Percentiles rank a stretch among this genome's conserved stretches.
Evolutionary conservation across 2,113 vertebrate genomes (phyloP).

Genomic region (Poicephalus meyeri): DNA sequence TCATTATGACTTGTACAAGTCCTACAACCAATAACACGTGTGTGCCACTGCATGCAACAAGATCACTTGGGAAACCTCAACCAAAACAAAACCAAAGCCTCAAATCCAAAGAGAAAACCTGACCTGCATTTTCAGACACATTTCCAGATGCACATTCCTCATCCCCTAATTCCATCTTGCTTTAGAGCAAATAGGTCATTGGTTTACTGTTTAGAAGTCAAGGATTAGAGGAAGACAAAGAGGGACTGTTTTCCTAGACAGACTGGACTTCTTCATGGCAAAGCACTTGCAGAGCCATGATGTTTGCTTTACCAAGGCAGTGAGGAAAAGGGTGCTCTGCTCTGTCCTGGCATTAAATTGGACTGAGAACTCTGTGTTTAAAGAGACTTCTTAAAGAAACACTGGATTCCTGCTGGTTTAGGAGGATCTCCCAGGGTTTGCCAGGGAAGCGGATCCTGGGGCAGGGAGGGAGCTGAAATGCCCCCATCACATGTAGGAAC

Average conservation of each 20-base stretch:
- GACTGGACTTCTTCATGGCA: background rate
- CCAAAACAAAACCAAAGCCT: background rate
- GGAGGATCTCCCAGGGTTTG: background rate
- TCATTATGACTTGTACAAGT: background rate
- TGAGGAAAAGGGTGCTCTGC: fast-evolving
- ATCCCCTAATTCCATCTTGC: background rate
- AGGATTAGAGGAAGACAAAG: background rate
- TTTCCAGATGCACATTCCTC: background rate
- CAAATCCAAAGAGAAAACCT: background rate
- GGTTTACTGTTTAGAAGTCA: background rate
- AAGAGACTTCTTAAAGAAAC: background rate
- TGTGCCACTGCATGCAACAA: background rate
- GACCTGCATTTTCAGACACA: background rate
- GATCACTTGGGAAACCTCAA: background rate
- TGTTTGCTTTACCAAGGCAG: background rate
- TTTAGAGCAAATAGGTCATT: background rate
- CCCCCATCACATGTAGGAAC: fast-evolving
- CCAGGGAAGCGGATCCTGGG: background rate
- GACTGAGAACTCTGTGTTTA: fast-evolving
- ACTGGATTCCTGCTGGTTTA: background rate
- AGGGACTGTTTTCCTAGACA: background rate
- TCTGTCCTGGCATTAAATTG: fast-evolving
- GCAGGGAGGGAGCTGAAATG: background rate
- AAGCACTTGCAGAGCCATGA: fast-evolving
- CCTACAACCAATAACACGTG: background rate